These are phyloP conservation scores for Gasterosteus aculeatus DNA, from an alignment of 2,113 vertebrate genomes.

Conservation along the genomic window DNA sequence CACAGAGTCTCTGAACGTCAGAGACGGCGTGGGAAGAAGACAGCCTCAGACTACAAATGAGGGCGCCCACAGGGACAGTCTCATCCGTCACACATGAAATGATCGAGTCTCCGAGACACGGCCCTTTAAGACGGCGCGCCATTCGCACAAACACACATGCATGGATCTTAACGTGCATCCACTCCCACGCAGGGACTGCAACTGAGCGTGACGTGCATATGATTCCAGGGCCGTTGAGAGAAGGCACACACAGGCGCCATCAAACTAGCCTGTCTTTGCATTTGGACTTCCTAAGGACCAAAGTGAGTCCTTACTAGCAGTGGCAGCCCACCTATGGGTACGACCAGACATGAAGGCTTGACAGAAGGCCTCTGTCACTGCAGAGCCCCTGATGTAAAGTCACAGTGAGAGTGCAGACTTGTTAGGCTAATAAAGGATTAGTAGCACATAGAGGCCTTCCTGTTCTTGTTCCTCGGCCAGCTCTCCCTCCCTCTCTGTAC, in stretches of 20 bases:
- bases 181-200: neutral
- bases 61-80: slow-evolving; percentile 36
- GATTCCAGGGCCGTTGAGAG: slow-evolving; percentile 21
- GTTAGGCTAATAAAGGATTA: slow-evolving; percentile 49
- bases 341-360: neutral
- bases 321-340: neutral
- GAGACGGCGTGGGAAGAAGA: slow-evolving; percentile 62
- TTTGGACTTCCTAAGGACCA: neutral
- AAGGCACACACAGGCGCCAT: slow-evolving; percentile 26
- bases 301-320: slow-evolving; percentile 3
- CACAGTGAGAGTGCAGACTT: slow-evolving; percentile 19
- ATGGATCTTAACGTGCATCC: neutral
- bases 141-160: neutral
- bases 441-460: slow-evolving; percentile 3
- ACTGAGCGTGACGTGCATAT: slow-evolving; percentile 26
- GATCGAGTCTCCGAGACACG: slow-evolving; percentile 33
- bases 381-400: slow-evolving; percentile 4
- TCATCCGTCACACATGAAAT: slow-evolving; percentile 62
- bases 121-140: slow-evolving; percentile 39
- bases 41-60: slow-evolving; percentile 76
- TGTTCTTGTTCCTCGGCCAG: neutral
- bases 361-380: neutral
- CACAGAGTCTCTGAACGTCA: slow-evolving; percentile 41
- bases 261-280: slow-evolving; percentile 23
- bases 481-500: neutral